Conservation (phyloP, 2,113 vertebrate genomes). For the Actenoides lindsayi region DNA sequence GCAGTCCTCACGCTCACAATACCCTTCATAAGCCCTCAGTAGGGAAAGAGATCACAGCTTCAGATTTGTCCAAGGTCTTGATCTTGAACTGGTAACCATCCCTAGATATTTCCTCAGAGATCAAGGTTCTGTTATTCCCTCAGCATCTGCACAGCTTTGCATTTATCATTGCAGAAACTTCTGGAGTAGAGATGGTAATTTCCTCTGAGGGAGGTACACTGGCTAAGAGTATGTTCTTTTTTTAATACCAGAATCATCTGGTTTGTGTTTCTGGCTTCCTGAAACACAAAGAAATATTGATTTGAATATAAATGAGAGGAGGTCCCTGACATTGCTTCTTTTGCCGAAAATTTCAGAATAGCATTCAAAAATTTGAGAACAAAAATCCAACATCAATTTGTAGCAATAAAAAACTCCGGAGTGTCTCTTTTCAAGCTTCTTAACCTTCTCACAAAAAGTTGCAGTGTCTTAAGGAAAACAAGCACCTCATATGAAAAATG, state of each 20-base stretch:
- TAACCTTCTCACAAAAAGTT: background rate
- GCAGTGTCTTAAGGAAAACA: background rate
- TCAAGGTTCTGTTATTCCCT: background rate
- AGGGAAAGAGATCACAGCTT: background rate
- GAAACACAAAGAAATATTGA: conserved; percentile 22
- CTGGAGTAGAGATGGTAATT: conserved; percentile 13
- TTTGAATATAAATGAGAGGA: conserved; percentile 31
- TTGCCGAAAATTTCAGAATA: background rate
- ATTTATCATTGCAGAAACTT: conserved; percentile 12
- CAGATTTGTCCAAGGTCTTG: background rate
- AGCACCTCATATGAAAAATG: background rate
- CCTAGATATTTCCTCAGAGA: background rate
- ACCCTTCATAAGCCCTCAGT: background rate
- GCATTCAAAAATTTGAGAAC: background rate
- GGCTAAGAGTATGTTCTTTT: conserved; percentile 36
- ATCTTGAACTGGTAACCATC: background rate
- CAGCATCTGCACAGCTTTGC: background rate
- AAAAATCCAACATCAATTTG: background rate
- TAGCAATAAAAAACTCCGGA: background rate
- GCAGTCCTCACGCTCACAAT: background rate
- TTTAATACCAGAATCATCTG: conserved; percentile 52
- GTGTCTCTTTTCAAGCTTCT: background rate
- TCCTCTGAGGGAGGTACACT: conserved; percentile 29
- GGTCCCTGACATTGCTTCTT: background rate
- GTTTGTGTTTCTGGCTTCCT: conserved; percentile 27